Evolutionary conservation across 1,140 invertebrate species (phyloP), one percentile per base, ranked within the genome.

Genomic region (Drosophila yakuba): DNA sequence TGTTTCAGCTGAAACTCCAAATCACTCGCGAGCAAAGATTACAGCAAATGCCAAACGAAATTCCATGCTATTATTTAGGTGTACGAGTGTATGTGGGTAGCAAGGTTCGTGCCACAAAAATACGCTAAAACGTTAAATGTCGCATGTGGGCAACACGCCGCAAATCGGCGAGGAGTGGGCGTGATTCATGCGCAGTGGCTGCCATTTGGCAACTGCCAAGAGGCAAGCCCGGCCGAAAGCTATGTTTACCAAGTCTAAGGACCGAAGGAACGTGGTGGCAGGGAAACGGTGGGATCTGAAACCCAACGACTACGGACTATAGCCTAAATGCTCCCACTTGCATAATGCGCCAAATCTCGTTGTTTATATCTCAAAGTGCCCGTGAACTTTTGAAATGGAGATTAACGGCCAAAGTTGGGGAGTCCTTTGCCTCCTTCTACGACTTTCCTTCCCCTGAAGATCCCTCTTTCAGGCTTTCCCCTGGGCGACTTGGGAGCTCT

Each of bases 291-390:
- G 7, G 12, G 45, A 20, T 69, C 66, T 57, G 62, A 25, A 81
- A 75, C 81, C 47, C 48, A 58, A 56, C 38, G 32, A 68, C 38
- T 41, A 67, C 45, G 52, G 32, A 55, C n/a, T 32, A 59, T 8
- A 7, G 32, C 43, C 41, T 50, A 58, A 85, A 80, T 50, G 60
- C 81, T 85, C 59, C 63, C 71, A 79, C 84, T 82, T 80, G 83
- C 63, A 77, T 80, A 89, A 88, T 72, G 66, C 52, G 43, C 64
- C 36, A 51, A 62, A 78, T 64, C 77, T 64, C 23, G 36, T 61
- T 64, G 43, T 71, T 71, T 71, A 71, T 76, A 68, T 23, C 43
- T 56, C 43, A 39, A 60, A 69, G 47, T 67, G 43, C 47, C 69
- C 61, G 64, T 41, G 56, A 72, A 80, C 60, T 71, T 66, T 69